phyloP scores from a whole-genome alignment of 2,113 vertebrate species.

The Triplophysa rosa region DNA sequence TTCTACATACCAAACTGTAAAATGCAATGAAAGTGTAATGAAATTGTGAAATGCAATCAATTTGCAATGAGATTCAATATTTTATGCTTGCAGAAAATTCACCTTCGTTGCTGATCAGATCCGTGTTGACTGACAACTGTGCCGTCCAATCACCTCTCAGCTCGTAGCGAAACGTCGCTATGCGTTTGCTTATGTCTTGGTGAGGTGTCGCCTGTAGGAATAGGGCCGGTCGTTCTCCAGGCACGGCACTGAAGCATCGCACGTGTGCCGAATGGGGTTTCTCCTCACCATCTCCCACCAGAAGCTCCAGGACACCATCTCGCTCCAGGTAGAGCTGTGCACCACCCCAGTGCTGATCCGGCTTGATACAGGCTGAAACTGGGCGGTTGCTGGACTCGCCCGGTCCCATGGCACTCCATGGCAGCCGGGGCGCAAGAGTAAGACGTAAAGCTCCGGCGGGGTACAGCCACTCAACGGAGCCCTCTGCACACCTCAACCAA shows the following conservation, averaged over 20 bases:
- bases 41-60: background rate
- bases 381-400: slow-evolving; percentile 64
- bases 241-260: slow-evolving; percentile 82
- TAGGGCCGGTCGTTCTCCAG: slow-evolving; percentile 82
- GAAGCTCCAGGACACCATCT: slow-evolving; percentile 82
- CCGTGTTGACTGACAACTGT: slow-evolving; percentile 71
- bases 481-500: slow-evolving; percentile 84
- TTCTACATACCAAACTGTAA: too few relatives aligned
- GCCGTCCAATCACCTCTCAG: slow-evolving; percentile 80
- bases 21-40: too few relatives aligned
- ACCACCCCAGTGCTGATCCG: slow-evolving; percentile 78
- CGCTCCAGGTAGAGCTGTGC: slow-evolving; percentile 89
- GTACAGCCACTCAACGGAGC: slow-evolving; percentile 87
- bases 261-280: slow-evolving; percentile 67
- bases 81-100: slow-evolving; percentile 50
- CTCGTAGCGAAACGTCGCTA: slow-evolving; percentile 87
- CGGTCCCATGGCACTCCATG: slow-evolving; percentile 64
- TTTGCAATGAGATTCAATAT: background rate
- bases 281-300: slow-evolving; percentile 76
- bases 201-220: slow-evolving; percentile 89
- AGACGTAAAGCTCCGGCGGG: slow-evolving; percentile 86
- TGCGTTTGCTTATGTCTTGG: slow-evolving; percentile 89
- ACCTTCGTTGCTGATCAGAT: slow-evolving; percentile 76
- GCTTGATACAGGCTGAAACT: slow-evolving; percentile 83
- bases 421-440: slow-evolving; percentile 80